Percentiles rank a stretch among this genome's conserved stretches.
phyloP scores from a whole-genome alignment of 2,797 vertebrate genomes.

The Acridotheres tristis region DNA sequence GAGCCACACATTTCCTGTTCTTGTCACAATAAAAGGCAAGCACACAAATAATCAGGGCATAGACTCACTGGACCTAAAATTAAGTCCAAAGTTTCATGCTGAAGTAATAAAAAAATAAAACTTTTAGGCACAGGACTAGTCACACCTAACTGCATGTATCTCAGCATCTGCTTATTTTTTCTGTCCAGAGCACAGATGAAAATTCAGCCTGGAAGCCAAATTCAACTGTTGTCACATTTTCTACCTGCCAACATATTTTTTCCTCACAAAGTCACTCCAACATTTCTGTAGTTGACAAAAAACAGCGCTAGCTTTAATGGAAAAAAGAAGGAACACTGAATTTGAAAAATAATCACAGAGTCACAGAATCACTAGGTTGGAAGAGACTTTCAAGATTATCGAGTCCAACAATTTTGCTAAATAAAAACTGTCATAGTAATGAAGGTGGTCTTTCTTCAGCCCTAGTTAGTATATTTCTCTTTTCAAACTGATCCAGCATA shows the following conservation, averaged over 20 bases:
- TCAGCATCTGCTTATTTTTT: slow-evolving; percentile 8
- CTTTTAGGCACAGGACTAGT: background rate
- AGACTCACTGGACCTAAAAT: background rate
- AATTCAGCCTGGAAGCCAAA: slow-evolving; percentile 18
- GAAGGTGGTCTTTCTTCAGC: background rate
- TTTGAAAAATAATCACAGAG: background rate
- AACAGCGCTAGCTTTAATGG: background rate
- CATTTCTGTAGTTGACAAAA: background rate
- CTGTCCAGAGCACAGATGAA: background rate
- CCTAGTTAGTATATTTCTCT: background rate
- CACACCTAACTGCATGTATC: background rate
- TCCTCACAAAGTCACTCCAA: background rate
- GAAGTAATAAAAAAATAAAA: background rate
- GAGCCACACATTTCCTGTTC: background rate
- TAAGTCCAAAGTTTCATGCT: background rate
- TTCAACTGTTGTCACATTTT: background rate
- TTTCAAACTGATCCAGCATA: background rate
- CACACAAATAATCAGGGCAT: background rate
- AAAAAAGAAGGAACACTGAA: background rate
- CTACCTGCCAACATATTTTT: slow-evolving; percentile 9
- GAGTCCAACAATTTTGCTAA: background rate
- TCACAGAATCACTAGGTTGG: too few relatives aligned
- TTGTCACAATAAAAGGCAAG: background rate
- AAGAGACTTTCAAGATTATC: too few relatives aligned
- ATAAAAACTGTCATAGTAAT: background rate